Conservation (phyloP, 2,888 invertebrate species). For the Agriopis marginaria region DNA sequence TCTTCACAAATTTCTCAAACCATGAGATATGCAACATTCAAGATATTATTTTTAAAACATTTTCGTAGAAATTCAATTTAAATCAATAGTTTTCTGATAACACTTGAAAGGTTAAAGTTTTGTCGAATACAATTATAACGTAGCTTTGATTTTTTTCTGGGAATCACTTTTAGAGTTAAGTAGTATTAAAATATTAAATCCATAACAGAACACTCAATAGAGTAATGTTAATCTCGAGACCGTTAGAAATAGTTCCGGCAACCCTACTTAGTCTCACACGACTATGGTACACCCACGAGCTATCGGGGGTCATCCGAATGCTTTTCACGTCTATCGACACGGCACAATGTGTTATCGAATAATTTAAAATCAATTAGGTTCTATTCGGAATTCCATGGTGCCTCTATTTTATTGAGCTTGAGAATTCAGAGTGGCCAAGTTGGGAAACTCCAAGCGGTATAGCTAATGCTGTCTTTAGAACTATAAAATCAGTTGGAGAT, state of each 20-base stretch:
- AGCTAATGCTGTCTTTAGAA: slow-evolving; percentile 22
- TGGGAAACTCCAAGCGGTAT: slow-evolving; percentile 41
- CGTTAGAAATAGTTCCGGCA: slow-evolving; percentile 1
- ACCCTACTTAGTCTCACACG: slow-evolving; percentile 43
- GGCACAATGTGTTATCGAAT: slow-evolving; percentile 61
- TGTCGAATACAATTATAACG: not conserved
- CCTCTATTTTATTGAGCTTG: slow-evolving; percentile 44
- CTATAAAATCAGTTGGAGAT: slow-evolving; percentile 28
- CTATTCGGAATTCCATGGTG: slow-evolving; percentile 58
- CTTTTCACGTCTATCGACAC: slow-evolving; percentile 59
- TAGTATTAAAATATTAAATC: not conserved
- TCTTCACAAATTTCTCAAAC: not conserved
- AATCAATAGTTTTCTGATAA: not conserved
- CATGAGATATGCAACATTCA: not conserved
- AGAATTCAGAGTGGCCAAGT: slow-evolving; percentile 46
- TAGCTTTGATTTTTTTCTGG: not conserved
- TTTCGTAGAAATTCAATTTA: not conserved
- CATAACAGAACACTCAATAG: not conserved
- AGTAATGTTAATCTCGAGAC: not conserved
- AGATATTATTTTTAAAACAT: not conserved
- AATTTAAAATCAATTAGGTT: slow-evolving; percentile 69
- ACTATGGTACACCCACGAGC: slow-evolving; percentile 51
- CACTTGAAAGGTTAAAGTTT: not conserved
- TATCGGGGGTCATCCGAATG: slow-evolving; percentile 61
- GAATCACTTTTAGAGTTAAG: not conserved